These are phyloP conservation scores for Pachypsylla venusta DNA, from an alignment of 1,140 invertebrate genomes.

Conservation along the genomic window DNA sequence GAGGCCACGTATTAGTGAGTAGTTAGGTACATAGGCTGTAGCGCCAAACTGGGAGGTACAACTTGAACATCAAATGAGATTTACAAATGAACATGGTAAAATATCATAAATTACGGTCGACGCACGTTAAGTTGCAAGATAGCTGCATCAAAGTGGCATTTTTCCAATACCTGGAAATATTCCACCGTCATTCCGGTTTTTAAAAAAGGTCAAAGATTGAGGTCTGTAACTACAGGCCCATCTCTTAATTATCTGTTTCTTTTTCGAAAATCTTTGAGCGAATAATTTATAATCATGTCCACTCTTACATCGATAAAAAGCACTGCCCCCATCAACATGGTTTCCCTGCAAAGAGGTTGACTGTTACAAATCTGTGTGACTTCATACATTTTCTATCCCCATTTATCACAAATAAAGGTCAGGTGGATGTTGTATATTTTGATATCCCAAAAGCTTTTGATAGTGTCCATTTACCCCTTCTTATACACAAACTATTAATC, in stretches of 20 bases:
- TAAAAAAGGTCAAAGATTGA: slow-evolving; percentile 12
- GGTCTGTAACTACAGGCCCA: slow-evolving; percentile 15
- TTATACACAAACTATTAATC: slow-evolving; percentile 20
- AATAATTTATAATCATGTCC: slow-evolving; percentile 20
- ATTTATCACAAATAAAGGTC: slow-evolving; percentile 23
- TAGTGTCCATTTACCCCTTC: too few relatives aligned
- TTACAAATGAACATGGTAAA: background rate
- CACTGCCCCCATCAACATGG: slow-evolving; percentile 13
- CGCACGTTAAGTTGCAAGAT: background rate
- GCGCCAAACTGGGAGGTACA: background rate
- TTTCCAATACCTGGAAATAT: background rate
- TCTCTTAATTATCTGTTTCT: slow-evolving; percentile 14
- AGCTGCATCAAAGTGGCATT: background rate
- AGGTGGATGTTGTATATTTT: too few relatives aligned
- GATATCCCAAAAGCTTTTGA: too few relatives aligned
- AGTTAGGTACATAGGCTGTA: background rate
- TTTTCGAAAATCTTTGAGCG: slow-evolving; percentile 19
- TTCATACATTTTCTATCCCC: slow-evolving; percentile 14
- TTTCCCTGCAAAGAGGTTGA: slow-evolving; percentile 12
- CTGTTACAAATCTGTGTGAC: background rate
- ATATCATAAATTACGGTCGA: background rate
- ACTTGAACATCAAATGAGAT: background rate
- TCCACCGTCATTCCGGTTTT: background rate
- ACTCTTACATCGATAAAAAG: slow-evolving; percentile 18
- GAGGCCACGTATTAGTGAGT: background rate